These are phyloP conservation scores for Catharus fuscescens DNA, from an alignment of 2,113 vertebrate genomes.

Conservation along the genomic window DNA sequence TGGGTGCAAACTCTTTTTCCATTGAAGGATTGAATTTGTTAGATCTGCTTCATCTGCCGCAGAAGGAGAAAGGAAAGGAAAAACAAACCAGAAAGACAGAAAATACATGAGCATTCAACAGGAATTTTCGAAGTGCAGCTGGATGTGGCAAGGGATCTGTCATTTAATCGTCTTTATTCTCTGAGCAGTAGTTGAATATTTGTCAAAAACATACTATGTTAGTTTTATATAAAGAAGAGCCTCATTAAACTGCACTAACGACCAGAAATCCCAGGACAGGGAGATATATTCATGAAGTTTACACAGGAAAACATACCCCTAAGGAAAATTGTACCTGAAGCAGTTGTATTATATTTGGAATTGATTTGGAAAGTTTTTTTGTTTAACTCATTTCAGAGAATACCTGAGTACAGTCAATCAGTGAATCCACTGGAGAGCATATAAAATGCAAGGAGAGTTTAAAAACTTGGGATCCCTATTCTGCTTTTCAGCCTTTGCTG, in stretches of 20 bases:
- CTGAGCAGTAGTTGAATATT: background rate
- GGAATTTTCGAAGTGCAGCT: background rate
- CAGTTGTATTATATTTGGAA: background rate
- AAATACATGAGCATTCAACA: background rate
- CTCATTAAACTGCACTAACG: background rate
- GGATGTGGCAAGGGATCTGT: background rate
- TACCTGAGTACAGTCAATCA: background rate
- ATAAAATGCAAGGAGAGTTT: background rate
- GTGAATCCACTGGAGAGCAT: background rate
- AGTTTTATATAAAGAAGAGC: background rate
- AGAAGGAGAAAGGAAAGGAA: background rate
- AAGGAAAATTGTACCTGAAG: background rate
- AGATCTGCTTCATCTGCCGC: accelerated
- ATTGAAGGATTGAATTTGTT: background rate
- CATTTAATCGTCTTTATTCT: background rate
- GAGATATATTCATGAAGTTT: background rate
- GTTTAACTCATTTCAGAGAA: background rate
- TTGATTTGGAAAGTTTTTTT: background rate
- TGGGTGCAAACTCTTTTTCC: background rate
- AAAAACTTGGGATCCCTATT: background rate
- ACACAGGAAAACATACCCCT: background rate
- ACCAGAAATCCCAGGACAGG: background rate
- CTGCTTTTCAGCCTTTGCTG: background rate
- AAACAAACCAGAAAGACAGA: background rate
- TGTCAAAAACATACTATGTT: background rate